A percentile compares a stretch with the other conserved stretches of the same genome.
Conservation (phyloP, 2,797 vertebrate species). For the Novumbra hubbsi region DNA sequence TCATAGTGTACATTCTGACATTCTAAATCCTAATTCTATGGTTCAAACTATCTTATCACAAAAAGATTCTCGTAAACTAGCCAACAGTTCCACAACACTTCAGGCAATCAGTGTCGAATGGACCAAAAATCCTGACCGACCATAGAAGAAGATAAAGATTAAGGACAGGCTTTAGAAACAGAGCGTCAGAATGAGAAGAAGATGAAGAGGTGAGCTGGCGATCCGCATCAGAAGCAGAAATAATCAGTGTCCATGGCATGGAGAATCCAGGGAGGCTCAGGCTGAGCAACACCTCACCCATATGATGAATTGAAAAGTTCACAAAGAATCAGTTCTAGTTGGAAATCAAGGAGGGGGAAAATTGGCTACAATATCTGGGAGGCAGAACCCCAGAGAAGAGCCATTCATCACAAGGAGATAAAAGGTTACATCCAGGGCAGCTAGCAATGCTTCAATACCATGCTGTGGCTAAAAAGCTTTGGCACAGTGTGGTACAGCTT, state of each 20-base stretch:
- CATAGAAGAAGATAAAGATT: constrained; percentile 12
- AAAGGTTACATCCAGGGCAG: constrained; percentile 54
- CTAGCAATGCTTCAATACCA: constrained; percentile 11
- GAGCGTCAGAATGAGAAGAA: neutral
- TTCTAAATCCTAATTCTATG: no score
- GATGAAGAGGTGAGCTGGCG: constrained; percentile 12
- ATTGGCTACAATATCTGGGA: constrained; percentile 67
- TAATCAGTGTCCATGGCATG: neutral
- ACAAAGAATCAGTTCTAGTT: constrained; percentile 67
- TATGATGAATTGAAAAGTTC: constrained; percentile 72
- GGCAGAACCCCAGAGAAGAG: constrained; percentile 55
- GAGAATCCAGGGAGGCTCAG: constrained; percentile 23
- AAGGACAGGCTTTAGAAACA: constrained; percentile 3
- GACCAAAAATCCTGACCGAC: neutral
- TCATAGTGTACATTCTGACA: no score
- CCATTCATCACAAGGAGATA: constrained; percentile 70
- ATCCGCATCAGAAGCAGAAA: constrained; percentile 14
- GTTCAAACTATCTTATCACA: no score
- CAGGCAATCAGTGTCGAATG: neutral
- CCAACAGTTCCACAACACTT: neutral
- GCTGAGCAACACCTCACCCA: constrained; percentile 45
- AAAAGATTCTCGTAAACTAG: neutral
- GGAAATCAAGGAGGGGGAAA: constrained; percentile 70
- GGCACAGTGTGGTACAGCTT: neutral
- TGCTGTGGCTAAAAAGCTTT: neutral